Evolutionary conservation across 2,113 vertebrate genomes (phyloP), one percentile per base, ranked within the genome.

Genomic region (Apteryx mantelli): DNA sequence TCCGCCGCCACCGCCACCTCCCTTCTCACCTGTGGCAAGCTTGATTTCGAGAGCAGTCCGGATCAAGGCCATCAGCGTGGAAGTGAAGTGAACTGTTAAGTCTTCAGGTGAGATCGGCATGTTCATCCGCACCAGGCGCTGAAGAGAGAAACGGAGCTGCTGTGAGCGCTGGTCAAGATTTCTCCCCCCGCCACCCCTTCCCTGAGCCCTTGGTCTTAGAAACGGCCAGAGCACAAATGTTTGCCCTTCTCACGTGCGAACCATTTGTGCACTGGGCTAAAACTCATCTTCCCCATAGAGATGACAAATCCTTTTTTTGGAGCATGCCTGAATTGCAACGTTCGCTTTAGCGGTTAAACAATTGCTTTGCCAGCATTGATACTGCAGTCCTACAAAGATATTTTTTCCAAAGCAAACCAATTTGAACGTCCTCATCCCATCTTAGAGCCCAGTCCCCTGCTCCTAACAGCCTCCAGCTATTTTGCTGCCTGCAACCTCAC

Each of bases 121-220:
- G 97, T 99, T 99, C 99, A 99, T 99, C 96, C 99, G 98, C 85
- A 99, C 99, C 86, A 99, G 98, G 81, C 99, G 99, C 99, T 99
- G 97, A 53, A 50, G 95, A 93, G 89, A 95, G 78, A 96, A 80
- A 64, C 1, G 17, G 2, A 4, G 18, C 14, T 25, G 30, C 95
- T 14, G 65, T 95, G 15, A 97, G 50, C 0, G 3, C 2, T 10
- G 14, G 42, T 34, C 71, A 32, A 25, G 13, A 24, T 52, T 46
- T 22, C 44, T 44, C 94, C 96, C 93, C 88, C 89, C 77, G 70
- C 88, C 28, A 42, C 34, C 60, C 74, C 24, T 13, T 11, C 8
- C 69, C 36, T 7, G 1, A 69, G 26, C 56, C 76, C 85, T 40
- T 20, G n/a, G 50, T 63, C 22, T 71, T 36, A 14, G 46, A 70